Conservation (phyloP, 2,888 invertebrate species). For the Spialia ferax region DNA sequence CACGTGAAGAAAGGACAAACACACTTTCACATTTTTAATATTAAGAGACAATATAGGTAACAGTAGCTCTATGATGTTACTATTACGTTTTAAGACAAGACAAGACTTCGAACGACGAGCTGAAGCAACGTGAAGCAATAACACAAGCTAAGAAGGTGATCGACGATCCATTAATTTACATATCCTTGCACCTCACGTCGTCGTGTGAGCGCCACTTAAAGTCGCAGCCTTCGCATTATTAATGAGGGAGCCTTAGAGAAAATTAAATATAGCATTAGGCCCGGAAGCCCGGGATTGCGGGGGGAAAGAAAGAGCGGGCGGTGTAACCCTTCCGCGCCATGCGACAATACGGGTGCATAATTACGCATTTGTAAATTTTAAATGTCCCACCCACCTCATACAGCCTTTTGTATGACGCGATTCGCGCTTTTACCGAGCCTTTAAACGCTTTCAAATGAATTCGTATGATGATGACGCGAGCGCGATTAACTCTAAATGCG, state of each 20-base stretch:
- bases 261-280: constrained; percentile 87
- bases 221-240: constrained; percentile 85
- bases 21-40: no score
- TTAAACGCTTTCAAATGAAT: constrained; percentile 77
- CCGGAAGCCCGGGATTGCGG: constrained; percentile 79
- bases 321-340: constrained; percentile 74
- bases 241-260: constrained; percentile 87
- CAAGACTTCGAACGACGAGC: background rate
- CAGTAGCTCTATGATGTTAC: no score
- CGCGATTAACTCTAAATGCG: constrained; percentile 71
- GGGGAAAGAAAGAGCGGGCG: constrained; percentile 59
- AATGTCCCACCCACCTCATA: constrained; percentile 83
- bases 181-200: constrained; percentile 66
- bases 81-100: no score
- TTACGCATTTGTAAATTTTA: constrained; percentile 87
- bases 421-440: constrained; percentile 76
- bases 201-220: constrained; percentile 86
- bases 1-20: no score
- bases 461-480: constrained; percentile 72
- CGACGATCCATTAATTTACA: constrained; percentile 54
- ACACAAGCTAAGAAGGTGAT: constrained; percentile 22
- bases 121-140: background rate
- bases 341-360: constrained; percentile 87
- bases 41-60: no score
- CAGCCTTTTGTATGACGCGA: constrained; percentile 84